phyloP scores from a whole-genome alignment of 2,888 invertebrate species.

The Falcaria lacertinaria region DNA sequence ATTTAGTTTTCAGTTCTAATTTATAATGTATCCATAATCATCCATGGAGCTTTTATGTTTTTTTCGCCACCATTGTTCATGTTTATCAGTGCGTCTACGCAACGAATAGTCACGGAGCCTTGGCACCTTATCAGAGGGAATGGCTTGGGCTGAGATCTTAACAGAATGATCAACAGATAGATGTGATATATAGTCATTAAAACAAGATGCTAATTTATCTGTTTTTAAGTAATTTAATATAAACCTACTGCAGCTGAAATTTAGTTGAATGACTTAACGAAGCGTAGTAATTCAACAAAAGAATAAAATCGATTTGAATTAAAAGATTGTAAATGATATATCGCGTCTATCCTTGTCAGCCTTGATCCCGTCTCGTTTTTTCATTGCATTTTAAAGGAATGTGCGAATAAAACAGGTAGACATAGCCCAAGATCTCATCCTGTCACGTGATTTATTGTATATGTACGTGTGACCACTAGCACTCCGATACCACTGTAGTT shows the following conservation, averaged over 20 bases:
- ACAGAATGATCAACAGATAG: slow-evolving; percentile 16
- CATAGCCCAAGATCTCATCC: not conserved
- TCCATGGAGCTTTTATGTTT: not conserved
- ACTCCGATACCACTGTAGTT: slow-evolving; percentile 35
- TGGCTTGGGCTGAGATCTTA: slow-evolving; percentile 62
- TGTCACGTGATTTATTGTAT: slow-evolving; percentile 4
- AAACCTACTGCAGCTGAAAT: too few species aligned
- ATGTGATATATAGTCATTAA: not conserved
- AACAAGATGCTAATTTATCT: too few species aligned
- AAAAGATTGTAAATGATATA: too few species aligned
- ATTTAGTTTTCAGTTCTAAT: not conserved
- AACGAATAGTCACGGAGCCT: slow-evolving; percentile 62
- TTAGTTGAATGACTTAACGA: too few species aligned
- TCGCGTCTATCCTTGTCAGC: not conserved
- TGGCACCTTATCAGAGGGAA: slow-evolving; percentile 58
- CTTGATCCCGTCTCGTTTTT: not conserved
- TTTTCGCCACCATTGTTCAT: slow-evolving; percentile 9
- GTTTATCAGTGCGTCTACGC: slow-evolving; percentile 70
- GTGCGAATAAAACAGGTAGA: not conserved
- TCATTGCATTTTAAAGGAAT: slow-evolving; percentile 3
- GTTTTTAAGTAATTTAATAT: too few species aligned
- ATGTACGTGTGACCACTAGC: slow-evolving; percentile 59
- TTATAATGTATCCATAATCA: not conserved
- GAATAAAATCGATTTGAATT: too few species aligned
- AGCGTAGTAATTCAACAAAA: too few species aligned